Percentiles rank a stretch among this genome's conserved stretches.
Evolutionary conservation across 2,113 vertebrate genomes (phyloP).

Genomic region (Myrmecophaga tridactyla): DNA sequence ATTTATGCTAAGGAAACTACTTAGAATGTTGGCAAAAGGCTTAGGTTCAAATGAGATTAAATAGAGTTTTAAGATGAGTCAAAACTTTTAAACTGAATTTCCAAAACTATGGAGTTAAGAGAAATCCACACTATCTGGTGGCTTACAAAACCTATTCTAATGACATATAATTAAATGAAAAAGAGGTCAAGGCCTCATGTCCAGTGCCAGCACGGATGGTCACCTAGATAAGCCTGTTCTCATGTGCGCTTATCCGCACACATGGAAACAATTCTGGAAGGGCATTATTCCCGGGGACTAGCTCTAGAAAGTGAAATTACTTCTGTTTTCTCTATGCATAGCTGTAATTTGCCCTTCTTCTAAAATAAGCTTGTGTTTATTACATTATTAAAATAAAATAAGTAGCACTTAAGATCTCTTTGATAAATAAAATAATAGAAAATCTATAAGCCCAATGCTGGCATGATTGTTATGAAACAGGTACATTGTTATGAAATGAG

Average conservation of each 20-base stretch:
- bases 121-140: neutral
- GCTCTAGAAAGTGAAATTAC: neutral
- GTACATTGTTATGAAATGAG: neutral
- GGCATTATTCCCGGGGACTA: accelerated
- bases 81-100: neutral
- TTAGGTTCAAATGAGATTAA: neutral
- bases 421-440: neutral
- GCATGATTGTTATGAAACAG: neutral
- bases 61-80: neutral
- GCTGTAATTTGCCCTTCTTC: neutral
- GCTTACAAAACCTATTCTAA: neutral
- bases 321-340: neutral
- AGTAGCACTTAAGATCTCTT: neutral
- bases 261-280: neutral
- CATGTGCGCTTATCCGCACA: accelerated
- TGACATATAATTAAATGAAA: neutral
- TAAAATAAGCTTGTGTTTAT: neutral
- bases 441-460: neutral
- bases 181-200: neutral
- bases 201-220: accelerated
- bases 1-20: neutral
- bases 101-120: neutral
- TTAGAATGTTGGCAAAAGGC: neutral
- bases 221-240: accelerated
- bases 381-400: neutral